These are phyloP conservation scores for Galaxias olidus DNA, from an alignment of 2,797 vertebrate genomes.

Conservation along the genomic window DNA sequence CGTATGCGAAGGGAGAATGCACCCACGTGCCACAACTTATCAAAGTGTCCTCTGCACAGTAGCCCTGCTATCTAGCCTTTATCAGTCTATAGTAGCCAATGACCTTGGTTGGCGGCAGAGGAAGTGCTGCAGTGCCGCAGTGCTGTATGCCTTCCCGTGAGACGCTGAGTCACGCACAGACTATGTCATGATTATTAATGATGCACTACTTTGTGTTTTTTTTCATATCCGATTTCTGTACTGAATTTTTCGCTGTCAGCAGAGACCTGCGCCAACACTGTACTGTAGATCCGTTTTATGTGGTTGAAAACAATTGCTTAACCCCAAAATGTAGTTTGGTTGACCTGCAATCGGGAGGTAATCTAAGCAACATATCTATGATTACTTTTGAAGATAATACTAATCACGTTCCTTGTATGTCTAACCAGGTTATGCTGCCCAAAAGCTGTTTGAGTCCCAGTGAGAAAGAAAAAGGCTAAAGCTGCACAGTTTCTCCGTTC, in stretches of 20 bases:
- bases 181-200: too few relatives aligned
- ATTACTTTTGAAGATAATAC: not conserved
- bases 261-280: too few relatives aligned
- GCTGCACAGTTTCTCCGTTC: constrained; percentile 50
- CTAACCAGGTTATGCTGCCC: constrained; percentile 81
- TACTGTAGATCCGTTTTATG: too few relatives aligned
- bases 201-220: too few relatives aligned
- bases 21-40: constrained; percentile 55
- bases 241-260: too few relatives aligned
- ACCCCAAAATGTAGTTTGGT: too few relatives aligned
- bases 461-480: constrained; percentile 85
- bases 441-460: constrained; percentile 81
- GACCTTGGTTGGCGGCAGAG: constrained; percentile 44
- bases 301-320: too few relatives aligned
- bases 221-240: too few relatives aligned
- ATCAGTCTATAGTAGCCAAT: constrained; percentile 56
- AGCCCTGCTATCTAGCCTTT: constrained; percentile 60
- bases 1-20: too few relatives aligned
- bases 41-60: constrained; percentile 51
- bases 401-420: constrained; percentile 1
- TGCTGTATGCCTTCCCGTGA: too few relatives aligned
- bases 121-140: constrained; percentile 17
- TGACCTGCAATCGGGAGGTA: too few relatives aligned
- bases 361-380: not conserved
- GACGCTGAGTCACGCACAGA: constrained; percentile 14